Base-by-base conservation (phyloP, 2,797 vertebrate species). In the Lophotriccus pileatus region DNA sequence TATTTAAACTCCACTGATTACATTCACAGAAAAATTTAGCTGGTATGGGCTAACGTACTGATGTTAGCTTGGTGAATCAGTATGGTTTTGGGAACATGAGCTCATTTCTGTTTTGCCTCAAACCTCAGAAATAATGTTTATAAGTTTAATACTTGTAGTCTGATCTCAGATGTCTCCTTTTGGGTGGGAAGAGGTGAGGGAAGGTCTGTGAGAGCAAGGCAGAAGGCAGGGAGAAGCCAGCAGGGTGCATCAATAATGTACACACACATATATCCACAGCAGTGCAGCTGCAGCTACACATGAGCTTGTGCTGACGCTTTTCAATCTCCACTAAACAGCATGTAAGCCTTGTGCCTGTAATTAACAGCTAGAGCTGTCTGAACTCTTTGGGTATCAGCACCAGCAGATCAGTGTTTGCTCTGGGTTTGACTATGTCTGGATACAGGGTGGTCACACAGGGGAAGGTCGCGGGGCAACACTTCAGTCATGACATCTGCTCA, bases 371-470 rank as follows among this genome's bases (percentile, higher is more conserved):
- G 34, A 75, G 62, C 47, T 56, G 32, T 32, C 2, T 22, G 19
- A 52, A 37, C 27, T 10, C 44, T 25, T 64, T 24, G 41, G 24
- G 15, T 63, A 21, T 36, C 66, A 23, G 52, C 64, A 67, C 23
- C 60, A 77, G 62, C 53, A 64, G 53, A 34, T 12, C 34, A 9
- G 3, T 36, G 34, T 34, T 81, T 68, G 41, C 12, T 13, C 56
- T 36, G 28, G 21, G 21, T 72, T 69, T 76, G 53, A 49, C 41
- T 34, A 0, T 72, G 46, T 24, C 60, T 39, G 56, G 32, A 10
- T 19, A 18, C 30, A 62, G 50, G 37, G 39, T n/a, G 43, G 50
- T 43, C 36, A 21, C 0, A 0, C 44, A 28, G 4, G 27, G 34
- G 24, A 63, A 41, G 62, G 24, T 55, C 41, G 37, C 0, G 2